Conservation (phyloP, 2,113 vertebrate genomes). For the Jacana jacana region DNA sequence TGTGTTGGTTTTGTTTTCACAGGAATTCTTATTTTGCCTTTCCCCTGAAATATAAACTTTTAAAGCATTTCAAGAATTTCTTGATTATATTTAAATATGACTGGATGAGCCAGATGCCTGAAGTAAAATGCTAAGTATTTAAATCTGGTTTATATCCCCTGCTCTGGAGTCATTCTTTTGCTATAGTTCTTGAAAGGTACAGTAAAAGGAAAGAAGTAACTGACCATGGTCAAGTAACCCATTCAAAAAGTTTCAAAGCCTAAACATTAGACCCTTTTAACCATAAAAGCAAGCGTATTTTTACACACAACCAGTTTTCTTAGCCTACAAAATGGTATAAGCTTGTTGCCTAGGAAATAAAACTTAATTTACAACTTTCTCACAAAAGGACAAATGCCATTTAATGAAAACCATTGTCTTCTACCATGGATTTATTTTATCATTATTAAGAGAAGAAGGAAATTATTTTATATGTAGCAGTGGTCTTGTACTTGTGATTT, state of each 20-base stretch:
- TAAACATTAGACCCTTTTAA: not conserved
- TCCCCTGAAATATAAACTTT: not conserved
- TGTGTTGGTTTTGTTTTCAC: not conserved
- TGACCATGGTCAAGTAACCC: not conserved
- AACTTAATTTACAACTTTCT: not conserved
- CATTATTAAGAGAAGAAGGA: not conserved
- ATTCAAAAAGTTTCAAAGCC: not conserved
- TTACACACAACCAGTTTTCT: not conserved
- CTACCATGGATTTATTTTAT: not conserved
- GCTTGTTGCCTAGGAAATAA: not conserved
- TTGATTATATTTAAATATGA: slow-evolving; percentile 34
- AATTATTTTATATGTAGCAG: not conserved
- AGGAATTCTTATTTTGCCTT: slow-evolving; percentile 24
- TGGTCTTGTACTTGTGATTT: not conserved
- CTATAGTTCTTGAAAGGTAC: not conserved
- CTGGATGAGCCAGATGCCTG: slow-evolving; percentile 14
- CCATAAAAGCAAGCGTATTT: not conserved
- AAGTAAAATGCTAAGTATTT: slow-evolving; percentile 49
- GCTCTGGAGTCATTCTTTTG: not conserved
- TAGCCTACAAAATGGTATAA: not conserved
- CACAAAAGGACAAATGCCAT: not conserved
- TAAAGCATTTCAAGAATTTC: slow-evolving; percentile 48
- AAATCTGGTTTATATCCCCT: slow-evolving; percentile 34
- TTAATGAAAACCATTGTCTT: not conserved
- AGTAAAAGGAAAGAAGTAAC: not conserved